Evolutionary conservation across 2,888 invertebrate species (phyloP), one percentile per base, ranked within the genome.

Genomic region (Philereme vetulata): DNA sequence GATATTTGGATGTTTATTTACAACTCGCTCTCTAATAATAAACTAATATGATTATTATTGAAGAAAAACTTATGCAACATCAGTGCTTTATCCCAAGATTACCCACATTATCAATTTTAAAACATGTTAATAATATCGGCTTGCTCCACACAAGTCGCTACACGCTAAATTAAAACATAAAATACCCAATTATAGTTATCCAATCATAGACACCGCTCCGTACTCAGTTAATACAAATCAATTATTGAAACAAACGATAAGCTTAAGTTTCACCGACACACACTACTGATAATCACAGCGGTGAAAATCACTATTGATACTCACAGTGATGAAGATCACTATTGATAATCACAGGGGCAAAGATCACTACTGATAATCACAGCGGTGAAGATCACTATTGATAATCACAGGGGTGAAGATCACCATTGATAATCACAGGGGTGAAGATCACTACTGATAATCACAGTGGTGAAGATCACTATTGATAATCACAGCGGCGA

Each of bases 1-100:
- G 90, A 87, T 87, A 88, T 84, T 84, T 84, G 88, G 89, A 90
- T 90, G 90, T 92, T 92, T 92, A 92, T 92, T 92, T 92, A 92
- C 92, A 92, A 82, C 86, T 87, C 78, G 83, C 82, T 86, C 82
- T 85, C 82, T 85, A 90, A 89, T 89, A 89, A 89, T 88, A 89
- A 80, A 88, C 84, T 84, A 62, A 87, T 81, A 75, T 74, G 86
- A 89, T 88, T 89, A 91, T 88, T 85, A 88, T 85, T 78, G 80
- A 86, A 88, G 85, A 84, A 84, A 88, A 86, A 82, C 81, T 83
- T 78, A 84, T 83, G 85, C 87, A 83, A 87, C 88, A 81, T 83
- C 82, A 80, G 80, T 84, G 83, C 85, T 82, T 78, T 76, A 82
- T 81, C 86, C 90, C 88, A 81, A 80, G 80, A 82, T 82, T 77